Evolutionary conservation across 92 coral and sea anemone species (phyloP).

Genomic region (Parazoanthus darwini): DNA sequence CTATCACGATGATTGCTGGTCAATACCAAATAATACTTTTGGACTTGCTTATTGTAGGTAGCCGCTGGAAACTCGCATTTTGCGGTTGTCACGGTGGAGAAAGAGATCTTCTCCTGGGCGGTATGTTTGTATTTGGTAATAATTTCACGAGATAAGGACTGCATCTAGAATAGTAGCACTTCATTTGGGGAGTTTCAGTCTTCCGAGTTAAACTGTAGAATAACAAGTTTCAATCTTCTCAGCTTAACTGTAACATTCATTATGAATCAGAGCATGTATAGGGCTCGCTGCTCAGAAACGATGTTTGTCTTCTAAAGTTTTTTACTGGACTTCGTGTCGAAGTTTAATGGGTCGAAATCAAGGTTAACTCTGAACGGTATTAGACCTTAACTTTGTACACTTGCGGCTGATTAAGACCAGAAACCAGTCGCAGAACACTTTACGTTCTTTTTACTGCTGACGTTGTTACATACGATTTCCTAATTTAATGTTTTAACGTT

Average conservation of each 20-base stretch:
- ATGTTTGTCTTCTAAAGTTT: too few species aligned
- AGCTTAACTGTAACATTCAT: background rate
- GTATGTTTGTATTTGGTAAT: constrained; percentile 58
- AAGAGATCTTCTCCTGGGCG: constrained; percentile 97
- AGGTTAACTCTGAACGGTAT: too few species aligned
- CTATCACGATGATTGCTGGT: background rate
- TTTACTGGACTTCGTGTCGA: too few species aligned
- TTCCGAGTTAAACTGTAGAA: background rate
- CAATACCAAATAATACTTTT: background rate
- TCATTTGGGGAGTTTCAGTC: background rate
- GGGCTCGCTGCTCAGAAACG: too few species aligned
- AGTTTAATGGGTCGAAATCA: too few species aligned
- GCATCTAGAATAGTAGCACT: background rate
- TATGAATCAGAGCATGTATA: too few species aligned
- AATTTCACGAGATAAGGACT: background rate
- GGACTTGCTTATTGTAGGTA: constrained; percentile 53
- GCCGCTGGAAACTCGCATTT: constrained; percentile 97
- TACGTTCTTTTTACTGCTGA: too few species aligned
- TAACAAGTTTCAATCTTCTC: background rate
- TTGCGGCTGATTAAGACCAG: too few species aligned
- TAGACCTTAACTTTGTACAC: too few species aligned
- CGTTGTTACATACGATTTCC: too few species aligned
- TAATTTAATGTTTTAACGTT: too few species aligned
- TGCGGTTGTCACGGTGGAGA: constrained; percentile 93
- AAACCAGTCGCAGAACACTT: too few species aligned